These are phyloP conservation scores for Aporophyla lueneburgensis DNA, from an alignment of 2,888 invertebrate species.

Conservation along the genomic window DNA sequence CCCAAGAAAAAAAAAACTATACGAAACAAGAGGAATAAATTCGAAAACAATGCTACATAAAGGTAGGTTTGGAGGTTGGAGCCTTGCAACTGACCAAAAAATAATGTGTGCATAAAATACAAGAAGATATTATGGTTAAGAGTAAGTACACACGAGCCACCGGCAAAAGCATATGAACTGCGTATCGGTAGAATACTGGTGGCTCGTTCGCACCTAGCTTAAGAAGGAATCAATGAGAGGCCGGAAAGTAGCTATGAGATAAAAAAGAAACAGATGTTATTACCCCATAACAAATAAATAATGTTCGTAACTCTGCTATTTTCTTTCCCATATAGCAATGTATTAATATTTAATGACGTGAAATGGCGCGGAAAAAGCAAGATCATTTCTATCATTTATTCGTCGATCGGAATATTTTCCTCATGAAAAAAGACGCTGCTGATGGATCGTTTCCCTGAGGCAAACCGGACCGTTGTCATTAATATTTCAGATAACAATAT, in stretches of 20 bases:
- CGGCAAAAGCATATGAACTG: too few relatives aligned
- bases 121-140: neutral
- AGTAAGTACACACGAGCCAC: too few relatives aligned
- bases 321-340: conserved; percentile 31
- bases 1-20: too few relatives aligned
- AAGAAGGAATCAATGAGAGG: neutral
- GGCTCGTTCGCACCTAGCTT: too few relatives aligned
- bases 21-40: neutral
- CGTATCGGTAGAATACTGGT: too few relatives aligned
- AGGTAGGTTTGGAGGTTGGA: neutral
- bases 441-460: conserved; percentile 39
- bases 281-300: neutral
- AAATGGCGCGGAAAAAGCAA: conserved; percentile 26
- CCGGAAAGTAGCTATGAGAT: neutral
- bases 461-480: conserved; percentile 27
- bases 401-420: conserved; percentile 36
- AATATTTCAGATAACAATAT: conserved; percentile 56
- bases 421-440: conserved; percentile 41
- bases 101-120: neutral
- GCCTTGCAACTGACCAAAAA: neutral
- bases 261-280: neutral
- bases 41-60: neutral
- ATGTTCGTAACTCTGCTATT: conserved; percentile 1
- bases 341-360: conserved; percentile 38
- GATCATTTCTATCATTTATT: conserved; percentile 26